A percentile compares a stretch with the other conserved stretches of the same genome.
These are phyloP conservation scores for Aphelinus certus DNA, from an alignment of 1,140 invertebrate species.

Conservation along the genomic window DNA sequence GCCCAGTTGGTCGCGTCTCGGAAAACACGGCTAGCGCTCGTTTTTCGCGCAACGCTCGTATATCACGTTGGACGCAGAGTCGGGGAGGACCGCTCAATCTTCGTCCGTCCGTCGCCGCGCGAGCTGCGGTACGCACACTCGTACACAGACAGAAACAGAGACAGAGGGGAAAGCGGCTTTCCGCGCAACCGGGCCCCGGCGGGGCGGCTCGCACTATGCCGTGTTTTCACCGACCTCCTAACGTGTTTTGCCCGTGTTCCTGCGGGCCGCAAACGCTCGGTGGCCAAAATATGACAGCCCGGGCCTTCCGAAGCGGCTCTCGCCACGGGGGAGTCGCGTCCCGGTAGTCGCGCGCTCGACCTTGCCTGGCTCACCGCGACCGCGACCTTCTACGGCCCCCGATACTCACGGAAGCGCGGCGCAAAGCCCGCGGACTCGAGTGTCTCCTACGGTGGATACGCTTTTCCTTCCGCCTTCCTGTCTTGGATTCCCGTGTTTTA, in stretches of 20 bases:
- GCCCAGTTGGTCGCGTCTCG: background rate
- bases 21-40: background rate
- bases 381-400: conserved; percentile 18
- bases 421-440: background rate
- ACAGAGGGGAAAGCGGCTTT: conserved; percentile 40
- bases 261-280: conserved; percentile 55
- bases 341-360: too few species aligned
- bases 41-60: conserved; percentile 49
- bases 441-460: conserved; percentile 29
- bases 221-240: conserved; percentile 58
- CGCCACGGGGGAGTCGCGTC: too few species aligned
- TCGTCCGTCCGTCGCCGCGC: background rate
- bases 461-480: conserved; percentile 27
- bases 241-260: conserved; percentile 61
- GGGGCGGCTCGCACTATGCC: conserved; percentile 37
- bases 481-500: background rate
- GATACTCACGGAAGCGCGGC: conserved; percentile 3
- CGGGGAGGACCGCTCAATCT: conserved; percentile 32
- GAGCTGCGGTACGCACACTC: conserved; percentile 23
- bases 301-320: conserved; percentile 30
- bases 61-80: conserved; percentile 43
- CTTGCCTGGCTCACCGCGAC: too few species aligned
- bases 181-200: too few species aligned
- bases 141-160: too few species aligned
- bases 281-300: conserved; percentile 60